Evolutionary conservation across 2,113 vertebrate species (phyloP), one percentile per base, ranked within the genome.

Genomic region (Corythaeola cristata): DNA sequence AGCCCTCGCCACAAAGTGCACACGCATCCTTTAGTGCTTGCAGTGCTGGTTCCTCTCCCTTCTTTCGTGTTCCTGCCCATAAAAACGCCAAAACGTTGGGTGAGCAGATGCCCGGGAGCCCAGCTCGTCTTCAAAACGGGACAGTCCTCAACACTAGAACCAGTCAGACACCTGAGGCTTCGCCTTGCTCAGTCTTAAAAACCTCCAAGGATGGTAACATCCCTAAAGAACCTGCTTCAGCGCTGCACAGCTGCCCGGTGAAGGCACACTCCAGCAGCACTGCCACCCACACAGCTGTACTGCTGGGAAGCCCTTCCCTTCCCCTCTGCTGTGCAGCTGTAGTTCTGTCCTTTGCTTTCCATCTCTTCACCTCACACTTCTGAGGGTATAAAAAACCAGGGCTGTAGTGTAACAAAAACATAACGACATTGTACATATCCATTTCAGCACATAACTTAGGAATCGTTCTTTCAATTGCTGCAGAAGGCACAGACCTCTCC

Each of bases 81-180:
- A 64, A 50, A 64, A 14, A 6, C 76, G n/a, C 4, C 0, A 0
- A 41, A 27, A 39, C 3, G 22, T 4, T 37, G 63, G 58, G 18
- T 47, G 47, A n/a, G 18, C 72, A 27, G 67, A 19, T 49, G 50
- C 5, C 49, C 39, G 44, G 27, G 41, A 82, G 23, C 21, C 8
- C 44, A 37, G 58, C 30, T 68, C 14, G 3, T 63, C 27, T 78
- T 32, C 8, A 0, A 19, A 53, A 27, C 0, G 0, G 58, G 67
- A 32, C 78, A 85, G 18, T 19, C 21, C 21, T 37, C 49, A 33
- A 3, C 23, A 19, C 7, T 3, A 37, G 23, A 9, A 11, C 27
- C 49, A 35, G 19, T 66, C 63, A 74, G 21, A 12, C 27, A 69
- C 24, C 32, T 7, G 2, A 85, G 56, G 11, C 63, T 64, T n/a